A percentile compares a stretch with the other conserved stretches of the same genome.
Conservation (phyloP, 2,797 vertebrate species). For the Hoplostethus mediterraneus region DNA sequence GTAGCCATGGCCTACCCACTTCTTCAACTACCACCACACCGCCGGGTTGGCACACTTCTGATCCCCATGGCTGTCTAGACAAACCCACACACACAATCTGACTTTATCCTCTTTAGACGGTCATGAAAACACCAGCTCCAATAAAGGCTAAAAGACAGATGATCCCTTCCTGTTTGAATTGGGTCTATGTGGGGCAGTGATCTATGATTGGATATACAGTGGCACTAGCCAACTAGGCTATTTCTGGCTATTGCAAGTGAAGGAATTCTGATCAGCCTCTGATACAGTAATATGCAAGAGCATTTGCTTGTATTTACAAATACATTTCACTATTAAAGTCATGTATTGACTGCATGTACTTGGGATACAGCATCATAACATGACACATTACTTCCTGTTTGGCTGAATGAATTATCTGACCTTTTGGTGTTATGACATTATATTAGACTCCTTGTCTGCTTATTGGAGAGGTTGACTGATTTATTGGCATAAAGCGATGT, state of each 20-base stretch:
- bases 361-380: too few relatives aligned
- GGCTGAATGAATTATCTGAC: slow-evolving; percentile 2
- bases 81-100: slow-evolving; percentile 5
- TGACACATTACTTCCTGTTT: background rate
- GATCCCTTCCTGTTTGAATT: too few relatives aligned
- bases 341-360: too few relatives aligned
- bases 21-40: slow-evolving; percentile 61
- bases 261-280: too few relatives aligned
- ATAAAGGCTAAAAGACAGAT: too few relatives aligned
- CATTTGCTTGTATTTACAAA: too few relatives aligned
- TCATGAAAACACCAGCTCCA: background rate
- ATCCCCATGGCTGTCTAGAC: slow-evolving; percentile 45
- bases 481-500: background rate
- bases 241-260: too few relatives aligned
- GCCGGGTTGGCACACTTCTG: slow-evolving; percentile 58
- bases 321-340: too few relatives aligned
- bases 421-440: background rate
- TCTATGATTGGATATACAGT: too few relatives aligned
- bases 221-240: too few relatives aligned
- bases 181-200: too few relatives aligned
- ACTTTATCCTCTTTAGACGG: slow-evolving; percentile 33
- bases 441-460: background rate
- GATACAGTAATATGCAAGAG: too few relatives aligned
- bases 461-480: background rate
- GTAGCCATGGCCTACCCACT: slow-evolving; percentile 20